These are phyloP conservation scores for Catocala sponsa DNA, from an alignment of 2,888 invertebrate species.

Conservation along the genomic window DNA sequence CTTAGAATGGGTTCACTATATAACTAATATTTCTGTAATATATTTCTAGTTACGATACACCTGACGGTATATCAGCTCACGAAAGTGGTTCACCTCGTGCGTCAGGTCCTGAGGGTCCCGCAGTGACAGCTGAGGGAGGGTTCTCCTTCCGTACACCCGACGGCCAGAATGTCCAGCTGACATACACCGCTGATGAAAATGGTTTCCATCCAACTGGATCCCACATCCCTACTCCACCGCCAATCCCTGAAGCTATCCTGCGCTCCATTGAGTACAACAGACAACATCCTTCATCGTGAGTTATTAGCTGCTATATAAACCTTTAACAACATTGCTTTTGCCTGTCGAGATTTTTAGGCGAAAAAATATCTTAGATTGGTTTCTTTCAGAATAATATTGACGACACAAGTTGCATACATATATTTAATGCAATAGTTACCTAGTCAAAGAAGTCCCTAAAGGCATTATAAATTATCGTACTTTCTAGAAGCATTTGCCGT, in stretches of 20 bases:
- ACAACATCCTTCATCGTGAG: conserved; percentile 69
- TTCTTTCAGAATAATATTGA: too few species aligned
- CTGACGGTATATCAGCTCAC: conserved; percentile 89
- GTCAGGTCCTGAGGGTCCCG: conserved; percentile 84
- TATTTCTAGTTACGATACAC: conserved; percentile 88
- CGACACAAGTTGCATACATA: too few species aligned
- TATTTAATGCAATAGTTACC: too few species aligned
- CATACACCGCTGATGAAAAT: conserved; percentile 91
- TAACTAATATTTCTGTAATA: not conserved
- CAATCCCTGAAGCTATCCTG: conserved; percentile 88
- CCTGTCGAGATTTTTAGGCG: too few species aligned
- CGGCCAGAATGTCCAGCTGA: conserved; percentile 89
- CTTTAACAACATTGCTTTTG: too few species aligned
- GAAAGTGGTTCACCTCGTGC: conserved; percentile 89
- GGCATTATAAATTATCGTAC: too few species aligned
- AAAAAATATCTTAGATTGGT: too few species aligned
- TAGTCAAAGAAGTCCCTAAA: too few species aligned
- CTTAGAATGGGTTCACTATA: too few species aligned
- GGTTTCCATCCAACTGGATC: conserved; percentile 90
- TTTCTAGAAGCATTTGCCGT: too few species aligned
- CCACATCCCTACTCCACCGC: conserved; percentile 89
- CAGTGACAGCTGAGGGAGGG: conserved; percentile 89
- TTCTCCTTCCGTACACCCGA: conserved; percentile 91
- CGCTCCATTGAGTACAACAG: conserved; percentile 83
- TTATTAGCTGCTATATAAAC: conserved; percentile 7